phyloP scores from a whole-genome alignment of 1,140 invertebrate species.

The Drosophila subobscura region DNA sequence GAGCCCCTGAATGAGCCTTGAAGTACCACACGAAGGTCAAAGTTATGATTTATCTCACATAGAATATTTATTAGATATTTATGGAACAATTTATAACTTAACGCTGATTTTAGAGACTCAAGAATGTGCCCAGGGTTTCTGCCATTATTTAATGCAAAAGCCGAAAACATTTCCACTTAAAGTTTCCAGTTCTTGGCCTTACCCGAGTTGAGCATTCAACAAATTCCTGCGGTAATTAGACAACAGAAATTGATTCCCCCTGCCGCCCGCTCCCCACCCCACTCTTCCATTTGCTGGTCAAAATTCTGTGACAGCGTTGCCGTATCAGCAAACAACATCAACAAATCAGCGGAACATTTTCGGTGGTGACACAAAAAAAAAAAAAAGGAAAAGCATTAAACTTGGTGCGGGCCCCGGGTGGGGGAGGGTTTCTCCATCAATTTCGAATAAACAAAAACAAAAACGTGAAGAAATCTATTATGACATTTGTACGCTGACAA shows the following conservation, averaged over 20 bases:
- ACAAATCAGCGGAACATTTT: constrained; percentile 48
- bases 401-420: no score
- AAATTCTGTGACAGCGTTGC: constrained; percentile 12
- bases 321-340: constrained; percentile 68
- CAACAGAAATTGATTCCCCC: constrained; percentile 12
- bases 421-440: constrained; percentile 43
- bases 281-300: constrained; percentile 3
- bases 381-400: constrained; percentile 54
- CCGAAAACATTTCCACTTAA: background rate
- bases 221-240: constrained; percentile 45
- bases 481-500: constrained; percentile 74
- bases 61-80: no score
- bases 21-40: no score
- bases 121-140: no score
- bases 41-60: no score
- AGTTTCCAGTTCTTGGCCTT: background rate
- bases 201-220: constrained; percentile 3
- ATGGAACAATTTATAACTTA: no score
- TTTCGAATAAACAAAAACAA: constrained; percentile 57
- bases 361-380: background rate
- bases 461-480: constrained; percentile 75
- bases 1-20: no score
- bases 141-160: no score
- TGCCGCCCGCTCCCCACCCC: background rate
- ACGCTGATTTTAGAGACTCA: no score